phyloP scores from a whole-genome alignment of 2,797 vertebrate genomes.

The Syngnathus rostellatus region DNA sequence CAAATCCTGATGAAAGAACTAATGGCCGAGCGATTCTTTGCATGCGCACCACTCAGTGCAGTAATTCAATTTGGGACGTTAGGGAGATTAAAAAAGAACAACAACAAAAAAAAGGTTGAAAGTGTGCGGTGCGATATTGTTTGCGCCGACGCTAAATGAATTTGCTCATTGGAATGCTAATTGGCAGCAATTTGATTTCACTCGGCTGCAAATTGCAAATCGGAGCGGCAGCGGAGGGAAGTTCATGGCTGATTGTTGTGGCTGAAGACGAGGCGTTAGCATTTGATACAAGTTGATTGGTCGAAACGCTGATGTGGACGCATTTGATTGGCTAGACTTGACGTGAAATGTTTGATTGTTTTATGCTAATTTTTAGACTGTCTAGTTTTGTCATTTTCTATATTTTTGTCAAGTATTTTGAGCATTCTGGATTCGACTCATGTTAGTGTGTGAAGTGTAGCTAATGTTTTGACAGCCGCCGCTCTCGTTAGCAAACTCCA shows the following conservation, averaged over 20 bases:
- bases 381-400: not conserved
- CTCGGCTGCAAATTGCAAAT: conserved; percentile 35
- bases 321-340: not conserved
- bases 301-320: not conserved
- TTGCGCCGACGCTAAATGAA: conserved; percentile 49
- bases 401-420: not conserved
- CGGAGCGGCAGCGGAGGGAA: conserved; percentile 5
- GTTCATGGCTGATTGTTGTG: conserved; percentile 30
- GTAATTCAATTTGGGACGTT: conserved; percentile 43
- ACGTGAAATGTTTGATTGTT: not conserved
- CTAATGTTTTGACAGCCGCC: not conserved
- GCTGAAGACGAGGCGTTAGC: not conserved
- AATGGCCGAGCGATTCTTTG: conserved; percentile 33
- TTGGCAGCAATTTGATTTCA: conserved; percentile 61
- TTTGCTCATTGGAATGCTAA: conserved; percentile 50
- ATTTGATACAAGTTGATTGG: not conserved
- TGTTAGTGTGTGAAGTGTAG: not conserved
- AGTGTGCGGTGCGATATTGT: conserved; percentile 50
- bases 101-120: conserved; percentile 28
- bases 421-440: not conserved
- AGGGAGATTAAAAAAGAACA: conserved; percentile 15
- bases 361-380: not conserved
- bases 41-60: not conserved
- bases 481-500: not conserved
- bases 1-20: conserved; percentile 50